These are phyloP conservation scores for Perccottus glenii DNA, from an alignment of 2,113 vertebrate species.

Conservation along the genomic window DNA sequence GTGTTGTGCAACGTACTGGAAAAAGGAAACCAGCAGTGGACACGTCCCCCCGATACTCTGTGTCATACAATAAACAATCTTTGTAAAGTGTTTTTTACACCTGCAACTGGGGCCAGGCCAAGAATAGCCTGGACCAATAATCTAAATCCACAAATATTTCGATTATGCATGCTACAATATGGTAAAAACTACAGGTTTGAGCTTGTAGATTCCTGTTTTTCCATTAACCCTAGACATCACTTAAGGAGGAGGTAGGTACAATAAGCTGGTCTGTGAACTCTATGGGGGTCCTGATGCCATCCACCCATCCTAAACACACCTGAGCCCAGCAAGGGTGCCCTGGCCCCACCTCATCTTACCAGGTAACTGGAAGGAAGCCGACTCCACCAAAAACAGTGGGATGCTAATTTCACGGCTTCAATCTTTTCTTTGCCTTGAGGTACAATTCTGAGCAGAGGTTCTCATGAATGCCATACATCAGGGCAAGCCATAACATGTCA, in stretches of 20 bases:
- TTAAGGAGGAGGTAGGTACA: not conserved
- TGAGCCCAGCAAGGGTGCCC: conserved; percentile 38
- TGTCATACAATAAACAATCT: conserved; percentile 31
- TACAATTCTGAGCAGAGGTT: conserved; percentile 10
- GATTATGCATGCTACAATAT: not conserved
- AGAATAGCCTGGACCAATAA: too few species aligned
- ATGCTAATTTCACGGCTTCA: conserved; percentile 35
- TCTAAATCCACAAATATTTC: conserved; percentile 1
- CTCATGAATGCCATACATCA: not conserved
- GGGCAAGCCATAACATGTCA: not conserved
- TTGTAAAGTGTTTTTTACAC: conserved; percentile 18
- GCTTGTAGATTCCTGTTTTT: not conserved
- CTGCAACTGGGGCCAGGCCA: conserved; percentile 12
- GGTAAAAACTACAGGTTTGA: too few species aligned
- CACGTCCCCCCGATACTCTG: conserved; percentile 31
- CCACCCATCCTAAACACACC: conserved; percentile 42
- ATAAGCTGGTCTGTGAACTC: not conserved
- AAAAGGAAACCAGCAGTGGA: conserved; percentile 56
- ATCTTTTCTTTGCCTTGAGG: conserved; percentile 30
- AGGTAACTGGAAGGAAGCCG: conserved; percentile 19
- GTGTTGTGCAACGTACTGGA: conserved; percentile 31
- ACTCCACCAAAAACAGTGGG: conserved; percentile 45
- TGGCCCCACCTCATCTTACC: conserved; percentile 22
- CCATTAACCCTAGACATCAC: not conserved
- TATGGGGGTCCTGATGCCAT: not conserved